These are phyloP conservation scores for Drosophila erecta DNA, from an alignment of 1,140 invertebrate genomes.

Conservation along the genomic window DNA sequence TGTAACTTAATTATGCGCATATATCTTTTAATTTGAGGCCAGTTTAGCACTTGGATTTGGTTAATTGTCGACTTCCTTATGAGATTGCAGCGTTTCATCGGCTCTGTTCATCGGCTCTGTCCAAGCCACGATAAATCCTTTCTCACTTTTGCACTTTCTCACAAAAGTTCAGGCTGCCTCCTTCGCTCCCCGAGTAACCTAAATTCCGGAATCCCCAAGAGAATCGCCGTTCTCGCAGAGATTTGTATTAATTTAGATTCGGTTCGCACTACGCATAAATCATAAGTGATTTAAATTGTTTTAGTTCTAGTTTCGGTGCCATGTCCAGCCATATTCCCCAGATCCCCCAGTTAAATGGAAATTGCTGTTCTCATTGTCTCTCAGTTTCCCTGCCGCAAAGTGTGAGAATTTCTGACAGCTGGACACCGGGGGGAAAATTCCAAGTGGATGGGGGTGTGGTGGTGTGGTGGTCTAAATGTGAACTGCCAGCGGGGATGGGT, in stretches of 20 bases:
- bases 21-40: slow-evolving; percentile 71
- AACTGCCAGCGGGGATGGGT: neutral
- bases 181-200: slow-evolving; percentile 9
- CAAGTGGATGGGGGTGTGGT: slow-evolving; percentile 4
- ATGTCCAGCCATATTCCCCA: slow-evolving; percentile 33
- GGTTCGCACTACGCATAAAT: slow-evolving; percentile 37
- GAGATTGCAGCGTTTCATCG: slow-evolving; percentile 56
- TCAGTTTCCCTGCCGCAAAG: slow-evolving; percentile 21
- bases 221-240: slow-evolving; percentile 18
- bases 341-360: slow-evolving; percentile 54
- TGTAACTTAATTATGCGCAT: slow-evolving; percentile 82
- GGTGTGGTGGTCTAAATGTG: slow-evolving; percentile 1
- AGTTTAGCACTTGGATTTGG: slow-evolving; percentile 48
- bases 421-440: slow-evolving; percentile 49
- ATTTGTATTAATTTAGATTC: slow-evolving; percentile 42
- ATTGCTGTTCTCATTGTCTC: slow-evolving; percentile 56
- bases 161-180: slow-evolving; percentile 2
- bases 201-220: slow-evolving; percentile 9
- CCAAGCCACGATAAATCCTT: slow-evolving; percentile 29
- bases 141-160: slow-evolving; percentile 33
- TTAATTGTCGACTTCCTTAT: slow-evolving; percentile 74
- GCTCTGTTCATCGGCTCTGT: neutral
- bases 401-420: slow-evolving; percentile 56
- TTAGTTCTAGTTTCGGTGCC: slow-evolving; percentile 37
- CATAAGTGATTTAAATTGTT: slow-evolving; percentile 63